These are phyloP conservation scores for Otus sunia DNA, from an alignment of 2,113 vertebrate genomes.

Conservation along the genomic window DNA sequence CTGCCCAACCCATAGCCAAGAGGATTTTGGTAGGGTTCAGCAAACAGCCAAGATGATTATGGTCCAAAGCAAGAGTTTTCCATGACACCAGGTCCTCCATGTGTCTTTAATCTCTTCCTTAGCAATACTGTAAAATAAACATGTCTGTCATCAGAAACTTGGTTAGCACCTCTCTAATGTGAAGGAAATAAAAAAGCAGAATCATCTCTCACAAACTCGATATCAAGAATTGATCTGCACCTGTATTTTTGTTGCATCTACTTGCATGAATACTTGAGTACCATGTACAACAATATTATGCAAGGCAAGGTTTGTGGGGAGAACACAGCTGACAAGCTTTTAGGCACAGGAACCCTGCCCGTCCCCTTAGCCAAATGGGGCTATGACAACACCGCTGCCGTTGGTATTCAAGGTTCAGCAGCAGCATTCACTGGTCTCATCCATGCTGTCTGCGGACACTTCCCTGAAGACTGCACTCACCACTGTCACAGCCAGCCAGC, in stretches of 20 bases:
- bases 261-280: background rate
- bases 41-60: background rate
- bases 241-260: background rate
- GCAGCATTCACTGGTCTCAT: background rate
- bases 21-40: background rate
- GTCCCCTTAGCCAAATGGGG: rapidly evolving
- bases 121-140: background rate
- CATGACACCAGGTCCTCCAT: background rate
- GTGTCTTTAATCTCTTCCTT: background rate
- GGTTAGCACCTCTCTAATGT: background rate
- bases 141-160: background rate
- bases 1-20: background rate
- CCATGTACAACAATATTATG: background rate
- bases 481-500: background rate
- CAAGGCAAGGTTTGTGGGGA: background rate
- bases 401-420: background rate
- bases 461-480: background rate
- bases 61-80: background rate
- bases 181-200: background rate
- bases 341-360: background rate
- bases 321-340: background rate
- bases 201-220: background rate
- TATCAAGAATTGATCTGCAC: background rate
- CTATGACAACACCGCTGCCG: background rate
- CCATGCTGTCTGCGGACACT: background rate